Evolutionary conservation across 2,888 invertebrate species (phyloP), one percentile per base, ranked within the genome.

Genomic region (Tipula helvola): DNA sequence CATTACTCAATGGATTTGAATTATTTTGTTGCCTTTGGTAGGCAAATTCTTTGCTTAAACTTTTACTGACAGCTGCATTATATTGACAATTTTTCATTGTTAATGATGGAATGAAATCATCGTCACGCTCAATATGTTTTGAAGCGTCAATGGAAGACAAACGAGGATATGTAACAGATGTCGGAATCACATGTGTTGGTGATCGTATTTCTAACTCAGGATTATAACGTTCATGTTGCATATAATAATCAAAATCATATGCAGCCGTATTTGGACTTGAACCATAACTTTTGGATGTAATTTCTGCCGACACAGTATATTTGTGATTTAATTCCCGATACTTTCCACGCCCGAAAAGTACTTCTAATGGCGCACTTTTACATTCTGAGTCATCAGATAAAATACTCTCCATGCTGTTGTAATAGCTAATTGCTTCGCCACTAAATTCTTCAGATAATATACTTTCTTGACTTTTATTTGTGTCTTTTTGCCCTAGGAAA

Each of bases 321-420:
- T 90, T 92, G 86, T 92, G 91, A 10, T 36, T 44, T n/a, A 85
- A 52, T 42, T 84, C 86, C 10, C 86, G 86, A 85, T 52, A 16
- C 4, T 94, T 92, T 0, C 93, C 93, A 52, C 87, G 87, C 89
- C 94, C 94, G 87, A 95, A 95, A 0, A 95, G 90, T 90, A 95
- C 94, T 90, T 96, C 96, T 47, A 96, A 90, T 0, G 96, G 96
- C 0, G 96, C 96, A 87, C 96, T 96, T 90, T 95, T 95, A 5
- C 95, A 96, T 88, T 95, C 95, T 0, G 95, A 96, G 88, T 96
- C 96, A 90, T 96, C 96, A 0, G 96, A 96, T 0, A 96, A 90
- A 5, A 97, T 94, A 89, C 96, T 96, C 90, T 96, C 96, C 89
- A 96, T 93, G 87, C 96, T 96, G 89, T 95, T 95, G 89, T 95